These are phyloP conservation scores for Macropus fuliginosus DNA, from an alignment of 2,797 vertebrate genomes.

Conservation along the genomic window DNA sequence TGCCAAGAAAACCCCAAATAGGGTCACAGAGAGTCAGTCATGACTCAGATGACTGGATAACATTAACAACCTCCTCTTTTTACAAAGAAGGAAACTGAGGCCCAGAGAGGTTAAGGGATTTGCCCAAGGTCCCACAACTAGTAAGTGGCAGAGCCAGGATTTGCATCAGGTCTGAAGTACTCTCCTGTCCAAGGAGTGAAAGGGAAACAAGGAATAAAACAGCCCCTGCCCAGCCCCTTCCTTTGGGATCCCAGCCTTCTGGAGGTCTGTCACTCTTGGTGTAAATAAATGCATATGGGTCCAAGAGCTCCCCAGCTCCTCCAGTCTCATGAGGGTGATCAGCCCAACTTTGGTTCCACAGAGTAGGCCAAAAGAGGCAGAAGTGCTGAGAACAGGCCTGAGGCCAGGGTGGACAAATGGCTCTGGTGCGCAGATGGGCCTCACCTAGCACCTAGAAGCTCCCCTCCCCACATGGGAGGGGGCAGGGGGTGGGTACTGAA, in stretches of 20 bases:
- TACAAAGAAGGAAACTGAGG: background rate
- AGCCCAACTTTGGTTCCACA: background rate
- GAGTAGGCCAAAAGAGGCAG: background rate
- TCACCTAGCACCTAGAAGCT: too few relatives aligned
- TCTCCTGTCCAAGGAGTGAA: too few relatives aligned
- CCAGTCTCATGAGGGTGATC: background rate
- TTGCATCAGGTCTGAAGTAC: background rate
- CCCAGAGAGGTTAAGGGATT: background rate
- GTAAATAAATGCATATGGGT: background rate
- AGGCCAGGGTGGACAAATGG: background rate
- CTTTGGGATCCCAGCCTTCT: background rate
- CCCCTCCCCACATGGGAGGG: background rate
- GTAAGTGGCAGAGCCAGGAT: background rate
- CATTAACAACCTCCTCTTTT: background rate
- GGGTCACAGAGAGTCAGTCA: too few relatives aligned
- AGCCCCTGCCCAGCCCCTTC: too few relatives aligned
- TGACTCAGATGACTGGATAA: background rate
- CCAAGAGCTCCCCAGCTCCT: background rate
- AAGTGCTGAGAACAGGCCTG: background rate
- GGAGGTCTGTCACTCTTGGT: background rate
- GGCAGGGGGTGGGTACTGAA: rapidly evolving
- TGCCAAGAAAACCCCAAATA: background rate
- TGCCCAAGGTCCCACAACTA: background rate
- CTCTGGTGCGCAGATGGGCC: background rate
- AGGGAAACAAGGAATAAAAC: too few relatives aligned